Evolutionary conservation across 2,888 invertebrate genomes (phyloP), one percentile per base, ranked within the genome.

Genomic region (Drosophila peninsularis): DNA sequence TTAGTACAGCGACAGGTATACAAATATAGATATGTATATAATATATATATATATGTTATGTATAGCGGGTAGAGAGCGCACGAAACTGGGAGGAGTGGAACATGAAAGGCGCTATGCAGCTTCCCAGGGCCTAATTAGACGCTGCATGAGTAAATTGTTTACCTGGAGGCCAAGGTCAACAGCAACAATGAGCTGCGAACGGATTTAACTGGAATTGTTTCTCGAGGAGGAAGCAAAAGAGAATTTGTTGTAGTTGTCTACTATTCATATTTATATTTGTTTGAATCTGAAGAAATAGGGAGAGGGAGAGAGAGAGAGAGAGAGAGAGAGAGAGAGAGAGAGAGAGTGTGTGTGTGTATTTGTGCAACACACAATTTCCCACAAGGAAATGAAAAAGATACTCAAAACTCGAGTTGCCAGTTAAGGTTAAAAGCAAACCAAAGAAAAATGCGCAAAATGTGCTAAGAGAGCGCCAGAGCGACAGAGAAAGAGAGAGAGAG

Each of bases 191-290:
- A 63, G 74, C 42, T 61, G 63, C 62, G 74, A 82, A 78, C 76
- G 78, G 77, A 85, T 82, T 83, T 83, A 85, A 83, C 82, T 83
- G 79, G 83, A 83, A 83, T 78, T 78, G 54, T 63, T 64, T 30
- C 61, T 70, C 49, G 17, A 57, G 55, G 61, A 67, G 71, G 77
- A 71, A 69, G 67, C 70, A 68, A 64, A 71, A 52, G 58, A 71
- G 47, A 32, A 45, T 11, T 45, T 55, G 17, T 61, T 52, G 36
- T 52, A 52, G 13, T 61, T 30, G 10, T 44, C 41, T 39, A 54
- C 47, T 32, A 60, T 53, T 75, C 65, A 57, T 71, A 71, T 72
- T 65, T 54, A 64, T 57, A 7, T 42, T 62, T 24, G n/a, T n/a
- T n/a, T n/a, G n/a, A n/a, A n/a, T n/a, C n/a, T n/a, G n/a, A n/a